phyloP scores from a whole-genome alignment of 30 jellyfish, hydroid and myxozoan species.

The Sanderia malayensis region DNA sequence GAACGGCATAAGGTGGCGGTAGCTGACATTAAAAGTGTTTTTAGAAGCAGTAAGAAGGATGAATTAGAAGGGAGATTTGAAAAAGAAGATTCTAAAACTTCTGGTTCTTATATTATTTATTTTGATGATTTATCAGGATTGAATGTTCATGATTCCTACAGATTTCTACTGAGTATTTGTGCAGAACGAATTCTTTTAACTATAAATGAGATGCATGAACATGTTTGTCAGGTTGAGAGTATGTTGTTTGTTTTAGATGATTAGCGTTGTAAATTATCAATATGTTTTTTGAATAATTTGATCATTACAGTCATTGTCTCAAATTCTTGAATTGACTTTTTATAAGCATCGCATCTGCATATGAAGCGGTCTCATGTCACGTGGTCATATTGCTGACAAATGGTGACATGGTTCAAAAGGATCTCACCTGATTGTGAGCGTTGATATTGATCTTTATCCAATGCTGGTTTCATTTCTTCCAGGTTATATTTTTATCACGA shows the following conservation, averaged over 20 bases:
- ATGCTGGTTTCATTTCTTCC: too few species aligned
- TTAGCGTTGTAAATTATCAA: neutral
- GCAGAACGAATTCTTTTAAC: conserved; percentile 30
- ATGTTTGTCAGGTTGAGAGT: conserved; percentile 23
- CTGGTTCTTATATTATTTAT: conserved; percentile 26
- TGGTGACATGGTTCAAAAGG: too few species aligned
- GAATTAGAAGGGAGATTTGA: neutral
- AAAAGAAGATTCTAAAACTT: neutral
- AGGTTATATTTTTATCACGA: too few species aligned
- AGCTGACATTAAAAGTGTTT: neutral
- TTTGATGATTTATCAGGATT: conserved; percentile 35
- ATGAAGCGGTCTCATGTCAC: too few species aligned
- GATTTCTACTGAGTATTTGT: conserved; percentile 27
- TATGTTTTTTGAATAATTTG: too few species aligned
- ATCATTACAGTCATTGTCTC: too few species aligned
- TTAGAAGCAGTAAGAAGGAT: neutral
- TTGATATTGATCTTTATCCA: too few species aligned
- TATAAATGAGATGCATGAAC: conserved; percentile 30
- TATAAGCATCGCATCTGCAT: too few species aligned
- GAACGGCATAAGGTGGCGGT: neutral
- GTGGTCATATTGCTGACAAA: too few species aligned
- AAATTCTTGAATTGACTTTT: too few species aligned
- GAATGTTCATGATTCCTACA: conserved; percentile 37
- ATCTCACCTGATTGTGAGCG: too few species aligned
- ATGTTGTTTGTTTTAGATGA: conserved; percentile 28